Base-by-base conservation (phyloP, 1,140 invertebrate genomes). In the Leguminivora glycinivorella region DNA sequence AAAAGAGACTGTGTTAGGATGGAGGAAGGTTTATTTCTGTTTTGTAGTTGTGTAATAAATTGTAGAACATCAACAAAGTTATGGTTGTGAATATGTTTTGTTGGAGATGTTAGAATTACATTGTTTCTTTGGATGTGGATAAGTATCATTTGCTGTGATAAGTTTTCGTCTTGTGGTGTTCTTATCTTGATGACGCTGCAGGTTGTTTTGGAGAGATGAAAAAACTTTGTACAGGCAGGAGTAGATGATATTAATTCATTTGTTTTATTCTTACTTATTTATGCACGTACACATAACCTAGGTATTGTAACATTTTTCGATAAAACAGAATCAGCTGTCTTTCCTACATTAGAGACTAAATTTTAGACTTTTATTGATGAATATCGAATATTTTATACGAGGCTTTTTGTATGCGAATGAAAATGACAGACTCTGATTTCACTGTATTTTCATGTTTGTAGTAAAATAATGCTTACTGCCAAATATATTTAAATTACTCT, bases 41-140 rank as follows among this genome's bases (percentile, higher is more conserved):
- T 17, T 1, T 63, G 58, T 29, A 31, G 26, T 29, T 22, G 17
- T 22, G 4, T 63, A 52, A 52, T 29, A 60, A 25, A 29, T 63
- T 17, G 58, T 29, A 9, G 29, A 29, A 63, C 58, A 63, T 63
- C 25, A 29, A 17, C 58, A 63, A 29, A 63, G 58, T 63, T 63
- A 63, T 63, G 58, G 58, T 6, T 29, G 25, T n/a, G 26, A 63
- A 63, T 63, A 63, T 63, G 58, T 63, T 63, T 63, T 63, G 58
- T 34, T 63, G 58, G 56, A 9, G 26, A 63, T 63, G 25, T 29
- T 60, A 12, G 7, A 25, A 29, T 29, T 63, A 63, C 58, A 63
- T 63, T 63, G 58, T 63, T 31, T 63, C 58, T 63, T 31, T 63
- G 26, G 29, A 29, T 25, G 52, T 14, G 24, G 26, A 34, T 63